Evolutionary conservation across 2,797 vertebrate genomes (phyloP).

Genomic region (Cheracebus regulus): DNA sequence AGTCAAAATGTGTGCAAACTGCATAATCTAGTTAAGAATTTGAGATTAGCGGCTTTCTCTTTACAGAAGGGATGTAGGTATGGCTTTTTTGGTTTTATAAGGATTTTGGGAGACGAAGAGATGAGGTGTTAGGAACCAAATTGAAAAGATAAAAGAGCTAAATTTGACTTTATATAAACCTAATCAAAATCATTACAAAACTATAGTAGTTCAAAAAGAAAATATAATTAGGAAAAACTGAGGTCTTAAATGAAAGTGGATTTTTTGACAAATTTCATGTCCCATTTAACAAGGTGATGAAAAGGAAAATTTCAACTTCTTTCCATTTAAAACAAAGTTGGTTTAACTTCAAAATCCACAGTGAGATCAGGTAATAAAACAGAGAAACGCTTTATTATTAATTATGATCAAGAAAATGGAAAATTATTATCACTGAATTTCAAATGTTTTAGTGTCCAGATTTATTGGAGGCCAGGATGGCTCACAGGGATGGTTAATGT

Average conservation of each 20-base stretch:
- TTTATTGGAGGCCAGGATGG: neutral
- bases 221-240: neutral
- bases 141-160: neutral
- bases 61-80: constrained; percentile 29
- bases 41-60: constrained; percentile 85
- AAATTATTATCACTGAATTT: neutral
- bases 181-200: constrained; percentile 33
- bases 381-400: neutral
- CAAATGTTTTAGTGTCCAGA: neutral
- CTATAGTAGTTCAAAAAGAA: neutral
- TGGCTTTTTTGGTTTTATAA: constrained; percentile 44
- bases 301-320: constrained; percentile 40
- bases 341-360: neutral
- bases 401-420: neutral
- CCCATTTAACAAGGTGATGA: constrained; percentile 28
- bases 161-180: constrained; percentile 2
- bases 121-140: constrained; percentile 18
- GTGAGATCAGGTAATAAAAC: neutral
- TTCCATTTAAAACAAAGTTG: constrained; percentile 11
- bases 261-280: constrained; percentile 36
- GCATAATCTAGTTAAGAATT: constrained; percentile 88
- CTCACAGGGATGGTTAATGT: neutral
- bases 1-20: constrained; percentile 80
- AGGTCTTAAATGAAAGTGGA: neutral
- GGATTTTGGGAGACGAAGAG: neutral